Evolutionary conservation across 2,113 vertebrate species (phyloP), one percentile per base, ranked within the genome.

Genomic region (Lichenostomus cassidix): DNA sequence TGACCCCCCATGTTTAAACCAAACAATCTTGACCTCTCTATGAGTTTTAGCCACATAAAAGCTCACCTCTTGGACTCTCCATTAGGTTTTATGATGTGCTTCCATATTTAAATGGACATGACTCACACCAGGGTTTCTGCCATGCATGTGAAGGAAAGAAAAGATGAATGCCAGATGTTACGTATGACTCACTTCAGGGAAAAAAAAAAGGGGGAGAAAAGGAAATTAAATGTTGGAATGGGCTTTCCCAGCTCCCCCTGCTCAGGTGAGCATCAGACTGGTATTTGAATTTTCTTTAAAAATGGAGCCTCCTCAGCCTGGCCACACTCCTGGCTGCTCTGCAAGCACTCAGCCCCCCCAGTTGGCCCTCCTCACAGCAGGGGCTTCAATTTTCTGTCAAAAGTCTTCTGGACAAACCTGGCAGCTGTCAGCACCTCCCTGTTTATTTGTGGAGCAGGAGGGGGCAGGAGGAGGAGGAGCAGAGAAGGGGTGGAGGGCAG

Each of bases 131-230:
- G 96, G 90, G 90, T 84, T 96, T 94, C 96, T 95, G 89, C 75
- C 0, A 3, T 83, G 71, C 70, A 31, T 33, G 69, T 11, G 81
- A 89, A 79, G 68, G 79, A 73, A 94, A 87, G 92, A 76, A 89
- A 77, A 96, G 92, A 97, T 95, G 91, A 96, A 97, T 91, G 93
- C 96, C 96, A 97, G 96, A 96, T 96, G 96, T 96, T 93, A 78
- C 0, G 7, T 89, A 22, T 35, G 56, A 85, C 65, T 92, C 94
- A 91, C 65, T 87, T 39, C 9, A 47, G 62, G 50, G 0, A 12
- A 59, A 87, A 81, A 69, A 37, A 81, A 89, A 62, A 33, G 28
- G 6, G 2, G 53, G n/a, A 89, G 65, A 47, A 92, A 92, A 89
- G 56, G 64, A 90, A 94, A 81, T 84, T 33, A 67, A 75, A 93